A percentile compares a stretch with the other conserved stretches of the same genome.
These are phyloP conservation scores for Petrocephalus zakoni DNA, from an alignment of 2,113 vertebrate species.

Conservation along the genomic window DNA sequence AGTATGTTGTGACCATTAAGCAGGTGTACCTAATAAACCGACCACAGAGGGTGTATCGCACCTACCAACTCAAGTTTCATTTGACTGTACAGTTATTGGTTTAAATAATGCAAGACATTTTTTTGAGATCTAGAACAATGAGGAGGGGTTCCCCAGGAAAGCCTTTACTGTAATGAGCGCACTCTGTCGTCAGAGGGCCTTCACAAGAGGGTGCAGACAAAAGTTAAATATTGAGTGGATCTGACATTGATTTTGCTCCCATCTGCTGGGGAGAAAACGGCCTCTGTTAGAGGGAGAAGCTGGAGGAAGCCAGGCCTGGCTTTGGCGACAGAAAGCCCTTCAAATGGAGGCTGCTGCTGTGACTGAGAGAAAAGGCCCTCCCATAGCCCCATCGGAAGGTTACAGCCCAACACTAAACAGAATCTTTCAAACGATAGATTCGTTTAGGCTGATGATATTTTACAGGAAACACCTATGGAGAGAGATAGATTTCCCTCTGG, in stretches of 20 bases:
- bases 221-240: conserved; percentile 10
- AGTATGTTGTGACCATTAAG: not conserved
- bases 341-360: not conserved
- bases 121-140: not conserved
- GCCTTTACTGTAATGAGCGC: not conserved
- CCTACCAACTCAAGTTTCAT: not conserved
- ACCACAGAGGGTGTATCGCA: not conserved
- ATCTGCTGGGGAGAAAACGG: conserved; percentile 10
- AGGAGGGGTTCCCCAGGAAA: not conserved
- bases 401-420: conserved; percentile 20
- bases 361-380: conserved; percentile 19
- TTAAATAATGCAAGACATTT: not conserved
- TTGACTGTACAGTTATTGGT: not conserved
- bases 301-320: not conserved
- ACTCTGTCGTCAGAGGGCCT: not conserved
- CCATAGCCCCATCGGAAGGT: conserved; percentile 21
- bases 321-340: conserved; percentile 9
- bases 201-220: not conserved
- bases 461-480: conserved; percentile 25
- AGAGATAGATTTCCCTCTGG: conserved; percentile 31
- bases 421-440: conserved; percentile 25
- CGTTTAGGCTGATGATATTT: conserved; percentile 30
- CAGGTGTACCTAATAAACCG: not conserved
- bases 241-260: conserved; percentile 15
- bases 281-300: not conserved